Evolutionary conservation across 2,797 vertebrate genomes (phyloP).

Genomic region (Notolepis coatsorum): DNA sequence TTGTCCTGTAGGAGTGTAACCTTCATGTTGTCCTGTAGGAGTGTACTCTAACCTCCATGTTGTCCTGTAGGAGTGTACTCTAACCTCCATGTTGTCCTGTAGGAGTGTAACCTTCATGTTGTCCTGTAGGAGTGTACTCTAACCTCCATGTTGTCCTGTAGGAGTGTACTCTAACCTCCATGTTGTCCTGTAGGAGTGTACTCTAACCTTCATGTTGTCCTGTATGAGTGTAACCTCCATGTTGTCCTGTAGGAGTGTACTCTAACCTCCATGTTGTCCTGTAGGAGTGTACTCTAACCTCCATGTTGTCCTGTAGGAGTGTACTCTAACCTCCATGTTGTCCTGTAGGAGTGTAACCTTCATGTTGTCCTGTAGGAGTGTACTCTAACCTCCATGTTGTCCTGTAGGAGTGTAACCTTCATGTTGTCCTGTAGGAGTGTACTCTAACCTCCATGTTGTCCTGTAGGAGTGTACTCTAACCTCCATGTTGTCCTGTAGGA

Average conservation of each 20-base stretch:
- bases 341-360: conserved; percentile 73
- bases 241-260: conserved; percentile 74
- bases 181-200: conserved; percentile 71
- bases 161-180: too few species aligned
- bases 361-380: conserved; percentile 73
- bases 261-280: too few species aligned
- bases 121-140: conserved; percentile 74
- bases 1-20: conserved; percentile 71
- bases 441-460: too few species aligned
- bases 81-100: too few species aligned
- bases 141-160: too few species aligned
- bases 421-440: conserved; percentile 73
- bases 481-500: conserved; percentile 58
- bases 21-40: conserved; percentile 67
- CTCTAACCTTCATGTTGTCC: too few species aligned
- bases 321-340: too few species aligned
- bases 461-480: conserved; percentile 78
- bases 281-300: conserved; percentile 81
- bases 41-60: too few species aligned
- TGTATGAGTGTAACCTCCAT: too few species aligned
- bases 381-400: too few species aligned
- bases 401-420: conserved; percentile 74
- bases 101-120: conserved; percentile 83
- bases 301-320: conserved; percentile 65
- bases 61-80: conserved; percentile 74